phyloP scores from a whole-genome alignment of 2,888 invertebrate genomes.

The Papilio demoleus region DNA sequence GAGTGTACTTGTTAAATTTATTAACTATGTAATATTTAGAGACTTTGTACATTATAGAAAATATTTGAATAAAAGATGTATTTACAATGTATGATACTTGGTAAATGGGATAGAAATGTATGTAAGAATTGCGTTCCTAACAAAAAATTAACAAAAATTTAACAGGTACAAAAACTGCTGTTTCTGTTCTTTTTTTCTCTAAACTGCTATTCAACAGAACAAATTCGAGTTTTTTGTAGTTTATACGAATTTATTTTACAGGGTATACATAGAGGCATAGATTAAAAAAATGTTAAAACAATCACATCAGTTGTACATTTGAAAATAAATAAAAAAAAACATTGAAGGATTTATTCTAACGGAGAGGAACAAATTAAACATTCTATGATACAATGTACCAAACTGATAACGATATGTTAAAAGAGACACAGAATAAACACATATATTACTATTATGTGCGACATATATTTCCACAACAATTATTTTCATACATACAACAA shows the following conservation, averaged over 20 bases:
- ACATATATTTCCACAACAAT: not conserved
- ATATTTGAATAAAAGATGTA: not conserved
- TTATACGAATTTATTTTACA: not conserved
- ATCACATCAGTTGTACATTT: not conserved
- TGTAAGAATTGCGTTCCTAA: slow-evolving; percentile 7
- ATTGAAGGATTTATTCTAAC: not conserved
- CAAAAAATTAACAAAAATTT: no score
- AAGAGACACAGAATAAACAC: not conserved
- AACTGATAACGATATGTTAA: not conserved
- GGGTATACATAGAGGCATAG: not conserved
- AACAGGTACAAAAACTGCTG: not conserved
- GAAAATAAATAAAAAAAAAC: no score
- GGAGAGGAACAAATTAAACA: not conserved
- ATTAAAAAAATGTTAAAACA: not conserved
- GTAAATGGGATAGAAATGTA: slow-evolving; percentile 7
- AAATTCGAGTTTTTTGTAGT: no score
- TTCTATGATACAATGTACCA: slow-evolving; percentile 1
- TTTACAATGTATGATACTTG: slow-evolving; percentile 2
- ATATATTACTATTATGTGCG: slow-evolving; percentile 10
- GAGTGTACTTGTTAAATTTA: slow-evolving; percentile 11
- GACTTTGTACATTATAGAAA: slow-evolving; percentile 1
- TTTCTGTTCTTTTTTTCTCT: no score
- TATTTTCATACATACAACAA: slow-evolving; percentile 15
- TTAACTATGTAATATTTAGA: slow-evolving; percentile 1
- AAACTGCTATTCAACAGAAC: no score